phyloP scores from a whole-genome alignment of 2,888 invertebrate genomes.

The Cephus runcator region DNA sequence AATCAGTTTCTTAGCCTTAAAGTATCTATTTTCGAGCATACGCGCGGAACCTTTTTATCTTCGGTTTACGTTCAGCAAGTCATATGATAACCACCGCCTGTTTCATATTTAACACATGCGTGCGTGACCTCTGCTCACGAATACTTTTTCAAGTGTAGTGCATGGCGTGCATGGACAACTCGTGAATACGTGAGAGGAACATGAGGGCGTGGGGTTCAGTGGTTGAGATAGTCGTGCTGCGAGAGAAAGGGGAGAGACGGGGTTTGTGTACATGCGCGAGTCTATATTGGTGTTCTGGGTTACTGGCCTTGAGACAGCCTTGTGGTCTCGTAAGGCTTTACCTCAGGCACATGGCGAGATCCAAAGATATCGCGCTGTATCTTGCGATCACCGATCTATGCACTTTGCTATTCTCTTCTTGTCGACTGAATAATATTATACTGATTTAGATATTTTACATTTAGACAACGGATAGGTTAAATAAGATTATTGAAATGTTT shows the following conservation, averaged over 20 bases:
- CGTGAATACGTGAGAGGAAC: not conserved
- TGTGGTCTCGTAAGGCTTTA: not conserved
- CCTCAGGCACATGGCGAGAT: not conserved
- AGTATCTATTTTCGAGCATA: not conserved
- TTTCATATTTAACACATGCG: not conserved
- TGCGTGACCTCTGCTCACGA: not conserved
- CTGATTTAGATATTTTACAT: not conserved
- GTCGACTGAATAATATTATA: not conserved
- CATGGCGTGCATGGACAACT: not conserved
- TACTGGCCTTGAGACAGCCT: constrained; percentile 9
- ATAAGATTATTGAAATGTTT: not conserved
- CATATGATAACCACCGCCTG: not conserved
- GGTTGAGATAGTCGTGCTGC: not conserved
- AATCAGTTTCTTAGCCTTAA: not conserved
- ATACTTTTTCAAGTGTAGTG: not conserved
- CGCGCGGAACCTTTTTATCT: not conserved
- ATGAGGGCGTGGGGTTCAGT: not conserved
- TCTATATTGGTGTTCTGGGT: not conserved
- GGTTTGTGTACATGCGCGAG: not conserved
- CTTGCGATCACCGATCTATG: not conserved
- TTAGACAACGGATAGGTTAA: not conserved
- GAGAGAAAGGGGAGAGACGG: not conserved
- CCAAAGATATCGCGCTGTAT: not conserved
- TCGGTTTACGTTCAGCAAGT: not conserved
- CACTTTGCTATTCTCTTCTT: not conserved